Base-by-base conservation (phyloP, 2,113 vertebrate species). In the Platichthys stellatus region DNA sequence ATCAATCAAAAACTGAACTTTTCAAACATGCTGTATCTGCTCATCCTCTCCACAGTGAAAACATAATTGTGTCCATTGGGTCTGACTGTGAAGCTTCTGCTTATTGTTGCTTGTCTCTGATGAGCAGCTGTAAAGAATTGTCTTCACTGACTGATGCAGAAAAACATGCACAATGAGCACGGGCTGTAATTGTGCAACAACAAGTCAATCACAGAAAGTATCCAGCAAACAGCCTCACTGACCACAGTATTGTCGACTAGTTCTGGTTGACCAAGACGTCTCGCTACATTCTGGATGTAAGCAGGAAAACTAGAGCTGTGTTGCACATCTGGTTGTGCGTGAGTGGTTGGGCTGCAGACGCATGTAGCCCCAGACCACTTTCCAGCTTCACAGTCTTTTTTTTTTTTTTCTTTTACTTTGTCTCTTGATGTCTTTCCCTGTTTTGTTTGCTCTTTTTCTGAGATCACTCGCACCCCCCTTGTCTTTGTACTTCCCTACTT, bases 321-420 rank as follows among this genome's bases (percentile, higher is more conserved):
- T 23, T 17, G 62, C 51, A 86, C 80, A 84, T 86, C 78, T 86
- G 88, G 68, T 68, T 81, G 62, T 70, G 4, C 72, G 73, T 80
- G 63, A 71, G 61, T 14, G 1, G 47, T 82, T 78, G 18, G 69
- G 43, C 60, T 79, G 58, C 74, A 76, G 31, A 74, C 63, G 53
- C 56, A 45, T 28, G 3, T 8, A 65, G 68, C 61, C 53, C 65
- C 65, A 82, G 56, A 88, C 70, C 74, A 57, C 21, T 66, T 57
- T 83, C 40, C 15, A 14, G 75, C 45, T 71, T 21, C 53, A 24
- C 11, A 13, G 10, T 13, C 11, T 43, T 2, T 43, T 43, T 43
- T 3, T 11, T 43, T 43, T 2, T 40, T 43, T 43, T 43, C 12
- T 40, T 9, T 13, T 3, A 17, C 45, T 71, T 63, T 64, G 28